Evolutionary conservation across 2,797 vertebrate genomes (phyloP).

Genomic region (Danio jaintianensis): DNA sequence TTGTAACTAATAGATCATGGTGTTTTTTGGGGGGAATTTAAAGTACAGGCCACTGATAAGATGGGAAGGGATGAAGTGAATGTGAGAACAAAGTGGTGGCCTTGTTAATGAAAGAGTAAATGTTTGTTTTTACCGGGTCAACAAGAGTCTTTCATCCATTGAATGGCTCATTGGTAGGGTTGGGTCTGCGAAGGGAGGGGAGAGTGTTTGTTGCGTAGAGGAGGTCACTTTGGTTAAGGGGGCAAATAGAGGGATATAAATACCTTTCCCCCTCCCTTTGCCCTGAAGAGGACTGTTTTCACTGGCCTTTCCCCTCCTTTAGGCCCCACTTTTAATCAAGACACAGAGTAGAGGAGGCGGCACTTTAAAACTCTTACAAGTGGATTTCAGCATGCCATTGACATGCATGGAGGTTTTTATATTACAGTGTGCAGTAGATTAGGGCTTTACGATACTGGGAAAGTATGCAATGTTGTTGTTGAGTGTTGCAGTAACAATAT

Average conservation of each 20-base stretch:
- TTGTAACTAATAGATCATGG: background rate
- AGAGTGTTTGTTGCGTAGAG: conserved; percentile 22
- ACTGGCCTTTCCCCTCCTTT: conserved; percentile 20
- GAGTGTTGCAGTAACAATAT: too few species aligned
- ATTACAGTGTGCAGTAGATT: background rate
- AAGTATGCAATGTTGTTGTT: too few species aligned
- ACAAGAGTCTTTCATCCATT: conserved; percentile 67
- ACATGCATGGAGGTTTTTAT: background rate
- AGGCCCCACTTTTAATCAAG: conserved; percentile 26
- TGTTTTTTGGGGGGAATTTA: conserved; percentile 20
- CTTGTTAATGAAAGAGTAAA: conserved; percentile 74
- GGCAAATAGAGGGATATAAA: conserved; percentile 40
- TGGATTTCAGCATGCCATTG: conserved; percentile 11
- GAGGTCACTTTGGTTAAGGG: conserved; percentile 40
- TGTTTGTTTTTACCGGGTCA: conserved; percentile 72
- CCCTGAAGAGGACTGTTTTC: conserved; percentile 31
- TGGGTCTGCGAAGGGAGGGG: conserved; percentile 38
- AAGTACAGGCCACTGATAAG: conserved; percentile 32
- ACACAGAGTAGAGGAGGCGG: background rate
- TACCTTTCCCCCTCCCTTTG: conserved; percentile 52
- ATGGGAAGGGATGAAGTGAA: conserved; percentile 39
- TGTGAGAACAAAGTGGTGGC: conserved; percentile 50
- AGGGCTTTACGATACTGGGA: too few species aligned
- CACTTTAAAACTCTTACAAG: background rate
- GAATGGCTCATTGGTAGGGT: conserved; percentile 53